These are phyloP conservation scores for Sialia sialis DNA, from an alignment of 2,113 vertebrate genomes.

Conservation along the genomic window DNA sequence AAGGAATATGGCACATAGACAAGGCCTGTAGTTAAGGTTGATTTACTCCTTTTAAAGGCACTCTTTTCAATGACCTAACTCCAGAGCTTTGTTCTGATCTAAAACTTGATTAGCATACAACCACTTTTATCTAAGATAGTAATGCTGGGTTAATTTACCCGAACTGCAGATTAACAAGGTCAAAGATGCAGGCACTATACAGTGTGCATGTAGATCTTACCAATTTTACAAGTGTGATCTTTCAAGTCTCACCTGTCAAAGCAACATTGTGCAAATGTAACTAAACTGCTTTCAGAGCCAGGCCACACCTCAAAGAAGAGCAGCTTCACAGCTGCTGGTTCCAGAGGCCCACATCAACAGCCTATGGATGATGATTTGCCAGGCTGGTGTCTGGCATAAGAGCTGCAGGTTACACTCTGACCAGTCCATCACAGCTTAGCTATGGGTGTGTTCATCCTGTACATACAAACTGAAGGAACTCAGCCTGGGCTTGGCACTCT, in stretches of 20 bases:
- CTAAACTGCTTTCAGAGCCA: not conserved
- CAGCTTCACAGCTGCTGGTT: not conserved
- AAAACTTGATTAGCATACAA: not conserved
- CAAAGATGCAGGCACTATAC: not conserved
- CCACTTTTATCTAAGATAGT: not conserved
- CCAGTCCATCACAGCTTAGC: not conserved
- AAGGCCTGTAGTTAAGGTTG: not conserved
- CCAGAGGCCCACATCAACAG: not conserved
- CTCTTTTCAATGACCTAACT: not conserved
- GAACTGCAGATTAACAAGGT: not conserved
- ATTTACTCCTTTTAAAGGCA: not conserved
- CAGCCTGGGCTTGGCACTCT: not conserved
- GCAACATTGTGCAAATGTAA: not conserved
- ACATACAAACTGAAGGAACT: accelerated
- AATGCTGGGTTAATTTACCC: not conserved
- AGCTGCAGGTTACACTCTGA: not conserved
- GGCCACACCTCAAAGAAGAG: not conserved
- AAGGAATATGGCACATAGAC: not conserved
- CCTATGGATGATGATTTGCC: not conserved
- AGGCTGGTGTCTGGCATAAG: not conserved
- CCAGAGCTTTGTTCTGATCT: not conserved
- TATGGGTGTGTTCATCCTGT: accelerated
- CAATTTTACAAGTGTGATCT: not conserved
- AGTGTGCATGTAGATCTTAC: not conserved
- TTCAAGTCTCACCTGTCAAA: not conserved